phyloP scores from a whole-genome alignment of 2,888 invertebrate species.

The Sepiola atlantica region DNA sequence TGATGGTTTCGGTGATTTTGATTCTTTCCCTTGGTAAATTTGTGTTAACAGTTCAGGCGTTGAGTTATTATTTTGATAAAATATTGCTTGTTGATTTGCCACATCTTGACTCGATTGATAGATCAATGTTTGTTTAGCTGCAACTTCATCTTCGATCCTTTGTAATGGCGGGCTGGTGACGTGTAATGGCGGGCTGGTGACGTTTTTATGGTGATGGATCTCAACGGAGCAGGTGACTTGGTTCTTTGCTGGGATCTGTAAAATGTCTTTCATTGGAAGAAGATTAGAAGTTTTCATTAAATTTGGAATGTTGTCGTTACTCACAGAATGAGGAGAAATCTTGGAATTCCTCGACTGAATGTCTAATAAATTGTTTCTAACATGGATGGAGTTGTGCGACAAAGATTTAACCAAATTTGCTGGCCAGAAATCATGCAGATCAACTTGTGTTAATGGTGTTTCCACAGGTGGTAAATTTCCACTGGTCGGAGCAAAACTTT shows the following conservation, averaged over 20 bases:
- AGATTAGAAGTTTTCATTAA: conserved; percentile 34
- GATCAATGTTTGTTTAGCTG: neutral
- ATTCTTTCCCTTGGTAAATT: conserved; percentile 24
- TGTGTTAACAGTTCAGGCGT: conserved; percentile 44
- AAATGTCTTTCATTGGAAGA: conserved; percentile 35
- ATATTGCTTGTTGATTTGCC: neutral
- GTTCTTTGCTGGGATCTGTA: conserved; percentile 61
- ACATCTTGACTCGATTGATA: conserved; percentile 37
- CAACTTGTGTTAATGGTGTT: neutral
- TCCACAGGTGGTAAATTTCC: conserved; percentile 33
- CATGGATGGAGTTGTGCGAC: conserved; percentile 45
- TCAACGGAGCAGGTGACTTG: conserved; percentile 68
- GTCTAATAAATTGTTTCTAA: conserved; percentile 37
- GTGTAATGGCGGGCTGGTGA: conserved; percentile 53
- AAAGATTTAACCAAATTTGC: conserved; percentile 40
- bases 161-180: conserved; percentile 52
- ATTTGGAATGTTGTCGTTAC: conserved; percentile 4
- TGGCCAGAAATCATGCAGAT: conserved; percentile 41
- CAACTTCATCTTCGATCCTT: conserved; percentile 47
- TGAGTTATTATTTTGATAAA: conserved; percentile 41
- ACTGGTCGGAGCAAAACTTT: conserved; percentile 35
- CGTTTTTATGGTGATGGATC: conserved; percentile 66
- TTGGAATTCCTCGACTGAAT: conserved; percentile 37
- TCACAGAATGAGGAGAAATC: conserved; percentile 39
- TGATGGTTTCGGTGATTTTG: conserved; percentile 40